Conservation (phyloP, 2,113 vertebrate genomes). For the Shinisaurus crocodilurus region DNA sequence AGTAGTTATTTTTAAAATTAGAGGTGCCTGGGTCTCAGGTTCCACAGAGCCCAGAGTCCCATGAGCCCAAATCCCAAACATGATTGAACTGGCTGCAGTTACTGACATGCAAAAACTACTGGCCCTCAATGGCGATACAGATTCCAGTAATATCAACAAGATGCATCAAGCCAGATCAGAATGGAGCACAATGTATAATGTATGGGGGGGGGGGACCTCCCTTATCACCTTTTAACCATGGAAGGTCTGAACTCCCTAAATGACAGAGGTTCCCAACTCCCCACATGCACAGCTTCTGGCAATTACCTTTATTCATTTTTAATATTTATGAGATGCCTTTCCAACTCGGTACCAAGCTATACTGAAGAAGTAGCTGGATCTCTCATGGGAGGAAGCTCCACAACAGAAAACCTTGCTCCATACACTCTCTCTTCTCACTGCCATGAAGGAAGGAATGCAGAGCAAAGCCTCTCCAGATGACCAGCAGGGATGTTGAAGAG, state of each 20-base stretch:
- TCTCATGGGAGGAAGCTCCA: too few species aligned
- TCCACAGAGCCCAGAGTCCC: not conserved
- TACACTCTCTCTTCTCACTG: not conserved
- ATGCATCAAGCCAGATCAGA: too few species aligned
- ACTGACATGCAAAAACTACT: not conserved
- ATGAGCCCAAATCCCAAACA: not conserved
- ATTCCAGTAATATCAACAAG: not conserved
- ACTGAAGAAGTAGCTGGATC: not conserved
- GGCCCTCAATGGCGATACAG: not conserved
- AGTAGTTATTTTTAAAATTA: not conserved
- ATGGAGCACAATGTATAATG: not conserved
- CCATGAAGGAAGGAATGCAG: not conserved
- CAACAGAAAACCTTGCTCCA: not conserved
- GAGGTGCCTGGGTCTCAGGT: not conserved
- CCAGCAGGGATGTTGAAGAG: too few species aligned
- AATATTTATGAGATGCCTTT: not conserved
- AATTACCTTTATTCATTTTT: not conserved
- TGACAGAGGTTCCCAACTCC: not conserved
- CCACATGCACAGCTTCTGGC: not conserved
- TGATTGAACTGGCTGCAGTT: not conserved
- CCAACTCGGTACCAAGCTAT: not conserved
- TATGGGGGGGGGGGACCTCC: not conserved
- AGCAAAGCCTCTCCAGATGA: not conserved
- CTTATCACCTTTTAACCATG: not conserved
- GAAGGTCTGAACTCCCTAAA: not conserved